Evolutionary conservation across 2,888 invertebrate species (phyloP).

Genomic region (Chrysotoxum bicinctum): DNA sequence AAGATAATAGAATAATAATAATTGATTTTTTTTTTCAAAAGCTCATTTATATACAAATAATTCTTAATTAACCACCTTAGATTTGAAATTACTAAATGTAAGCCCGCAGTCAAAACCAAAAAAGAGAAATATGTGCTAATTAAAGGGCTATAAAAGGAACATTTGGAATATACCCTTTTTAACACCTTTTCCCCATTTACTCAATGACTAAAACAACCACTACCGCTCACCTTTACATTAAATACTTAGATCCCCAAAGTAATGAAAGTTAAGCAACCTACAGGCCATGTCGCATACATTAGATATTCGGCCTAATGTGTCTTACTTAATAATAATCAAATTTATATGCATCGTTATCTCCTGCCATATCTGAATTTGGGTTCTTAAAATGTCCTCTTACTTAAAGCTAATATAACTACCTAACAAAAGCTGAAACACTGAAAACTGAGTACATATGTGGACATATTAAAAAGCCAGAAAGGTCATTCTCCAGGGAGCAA

Average conservation of each 20-base stretch:
- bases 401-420: constrained; percentile 57
- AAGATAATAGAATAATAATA: no score
- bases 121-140: constrained; percentile 33
- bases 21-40: no score
- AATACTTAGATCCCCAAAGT: constrained; percentile 23
- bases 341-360: constrained; percentile 80
- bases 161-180: constrained; percentile 62
- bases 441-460: constrained; percentile 47
- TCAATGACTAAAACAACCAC: constrained; percentile 29
- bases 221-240: constrained; percentile 53
- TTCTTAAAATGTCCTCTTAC: constrained; percentile 63
- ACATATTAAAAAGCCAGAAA: constrained; percentile 71
- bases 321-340: constrained; percentile 77
- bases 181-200: constrained; percentile 46
- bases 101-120: background rate
- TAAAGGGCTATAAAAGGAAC: constrained; percentile 47
- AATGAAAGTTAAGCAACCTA: constrained; percentile 18
- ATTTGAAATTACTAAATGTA: background rate
- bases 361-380: constrained; percentile 75
- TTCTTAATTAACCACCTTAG: no score
- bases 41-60: no score
- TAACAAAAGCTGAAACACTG: constrained; percentile 1
- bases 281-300: constrained; percentile 46
- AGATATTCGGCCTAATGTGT: constrained; percentile 75
- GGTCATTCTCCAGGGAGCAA: constrained; percentile 68